A percentile compares a stretch with the other conserved stretches of the same genome.
Conservation (phyloP, 2,888 invertebrate species). For the Dryococelus australis region DNA sequence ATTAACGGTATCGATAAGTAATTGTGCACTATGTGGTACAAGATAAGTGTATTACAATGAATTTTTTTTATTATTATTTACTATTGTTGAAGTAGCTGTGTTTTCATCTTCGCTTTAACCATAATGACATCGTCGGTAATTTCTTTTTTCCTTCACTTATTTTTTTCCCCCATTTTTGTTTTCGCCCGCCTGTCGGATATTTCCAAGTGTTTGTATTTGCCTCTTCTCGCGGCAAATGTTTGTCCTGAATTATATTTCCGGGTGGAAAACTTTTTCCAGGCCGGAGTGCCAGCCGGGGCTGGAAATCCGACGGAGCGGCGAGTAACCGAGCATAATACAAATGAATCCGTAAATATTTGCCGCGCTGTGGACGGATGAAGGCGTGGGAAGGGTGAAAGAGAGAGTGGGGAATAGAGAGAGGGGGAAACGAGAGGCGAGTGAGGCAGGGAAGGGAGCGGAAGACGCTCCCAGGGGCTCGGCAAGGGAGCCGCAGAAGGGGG, state of each 20-base stretch:
- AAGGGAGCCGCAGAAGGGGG: neutral
- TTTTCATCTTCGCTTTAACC: neutral
- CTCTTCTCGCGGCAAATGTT: neutral
- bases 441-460: neutral
- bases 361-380: neutral
- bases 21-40: too few species aligned
- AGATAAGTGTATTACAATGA: too few species aligned
- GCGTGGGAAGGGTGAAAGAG: neutral
- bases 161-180: too few species aligned
- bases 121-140: neutral
- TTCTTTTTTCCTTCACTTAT: neutral
- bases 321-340: neutral
- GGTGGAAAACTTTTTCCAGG: neutral
- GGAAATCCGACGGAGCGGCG: neutral
- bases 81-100: too few species aligned
- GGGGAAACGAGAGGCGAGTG: neutral
- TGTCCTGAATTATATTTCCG: neutral
- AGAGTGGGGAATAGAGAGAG: neutral
- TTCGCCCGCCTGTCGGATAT: neutral
- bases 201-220: neutral
- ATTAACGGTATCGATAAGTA: too few species aligned
- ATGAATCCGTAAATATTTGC: conserved; percentile 2
- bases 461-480: conserved; percentile 28
- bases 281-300: neutral
- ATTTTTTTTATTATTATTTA: too few species aligned